Evolutionary conservation across 2,113 vertebrate genomes (phyloP).

Genomic region (Grammomys surdaster): DNA sequence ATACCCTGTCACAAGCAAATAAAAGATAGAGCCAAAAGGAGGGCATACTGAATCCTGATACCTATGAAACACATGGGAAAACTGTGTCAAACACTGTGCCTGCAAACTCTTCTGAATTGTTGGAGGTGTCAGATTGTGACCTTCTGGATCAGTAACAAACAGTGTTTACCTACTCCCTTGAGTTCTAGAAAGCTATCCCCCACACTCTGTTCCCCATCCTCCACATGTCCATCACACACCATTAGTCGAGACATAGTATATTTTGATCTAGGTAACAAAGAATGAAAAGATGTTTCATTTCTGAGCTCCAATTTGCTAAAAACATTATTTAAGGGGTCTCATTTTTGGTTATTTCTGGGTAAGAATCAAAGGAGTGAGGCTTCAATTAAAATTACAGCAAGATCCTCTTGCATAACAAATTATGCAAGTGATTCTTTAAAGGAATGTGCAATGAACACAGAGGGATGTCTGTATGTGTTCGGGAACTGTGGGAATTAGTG

Average conservation of each 20-base stretch:
- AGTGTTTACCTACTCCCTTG: not conserved
- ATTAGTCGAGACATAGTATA: not conserved
- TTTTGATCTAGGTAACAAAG: not conserved
- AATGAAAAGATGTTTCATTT: not conserved
- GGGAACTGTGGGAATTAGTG: not conserved
- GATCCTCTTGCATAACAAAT: not conserved
- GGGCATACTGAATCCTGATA: not conserved
- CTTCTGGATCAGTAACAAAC: too few species aligned
- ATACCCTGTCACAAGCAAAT: not conserved
- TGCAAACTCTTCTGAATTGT: not conserved
- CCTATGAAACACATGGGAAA: not conserved
- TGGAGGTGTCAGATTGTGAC: not conserved
- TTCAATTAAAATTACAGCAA: not conserved
- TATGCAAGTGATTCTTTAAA: not conserved
- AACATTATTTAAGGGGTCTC: not conserved
- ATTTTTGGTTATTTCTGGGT: not conserved
- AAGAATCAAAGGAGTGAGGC: not conserved
- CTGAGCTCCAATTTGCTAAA: not conserved
- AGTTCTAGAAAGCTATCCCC: not conserved
- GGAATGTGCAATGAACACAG: not conserved
- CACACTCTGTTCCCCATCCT: rapidly evolving
- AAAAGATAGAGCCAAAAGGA: not conserved
- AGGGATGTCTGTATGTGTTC: not conserved
- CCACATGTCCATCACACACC: not conserved
- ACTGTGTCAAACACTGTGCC: not conserved